Conservation (phyloP, 2,888 invertebrate genomes). For the Euspilapteryx auroguttella region DNA sequence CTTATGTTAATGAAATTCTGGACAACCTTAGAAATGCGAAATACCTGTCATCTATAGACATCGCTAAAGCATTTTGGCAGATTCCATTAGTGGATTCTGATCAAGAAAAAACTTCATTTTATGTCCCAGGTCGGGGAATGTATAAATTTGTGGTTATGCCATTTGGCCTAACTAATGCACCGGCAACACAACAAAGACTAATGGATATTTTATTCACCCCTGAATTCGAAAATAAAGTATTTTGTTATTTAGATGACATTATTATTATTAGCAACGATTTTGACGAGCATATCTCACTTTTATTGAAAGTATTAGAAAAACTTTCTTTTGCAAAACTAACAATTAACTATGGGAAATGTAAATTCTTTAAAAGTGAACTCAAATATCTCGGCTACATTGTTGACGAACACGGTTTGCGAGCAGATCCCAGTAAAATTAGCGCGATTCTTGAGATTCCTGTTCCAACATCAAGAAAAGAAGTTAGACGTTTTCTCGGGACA, state of each 20-base stretch:
- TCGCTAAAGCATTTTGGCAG: slow-evolving; percentile 9
- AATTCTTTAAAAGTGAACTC: slow-evolving; percentile 10
- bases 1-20: slow-evolving; percentile 12
- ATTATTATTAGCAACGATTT: slow-evolving; percentile 8
- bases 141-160: slow-evolving; percentile 8
- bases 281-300: slow-evolving; percentile 8
- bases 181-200: slow-evolving; percentile 4
- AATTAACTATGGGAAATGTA: slow-evolving; percentile 10
- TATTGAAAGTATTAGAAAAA: slow-evolving; percentile 8
- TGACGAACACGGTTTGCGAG: slow-evolving; percentile 10
- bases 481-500: slow-evolving; percentile 11
- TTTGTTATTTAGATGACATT: slow-evolving; percentile 11
- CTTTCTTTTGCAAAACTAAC: slow-evolving; percentile 10
- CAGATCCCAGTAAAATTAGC: slow-evolving; percentile 11
- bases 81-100: slow-evolving; percentile 2
- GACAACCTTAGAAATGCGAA: slow-evolving; percentile 12
- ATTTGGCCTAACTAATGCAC: slow-evolving; percentile 9
- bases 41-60: slow-evolving; percentile 10
- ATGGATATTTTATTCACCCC: slow-evolving; percentile 5
- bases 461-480: slow-evolving; percentile 11
- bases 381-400: slow-evolving; percentile 11
- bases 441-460: slow-evolving; percentile 11
- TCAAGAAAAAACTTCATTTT: slow-evolving; percentile 4
- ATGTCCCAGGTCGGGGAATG: slow-evolving; percentile 9
- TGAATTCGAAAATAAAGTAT: slow-evolving; percentile 9